phyloP scores from a whole-genome alignment of 2,113 vertebrate genomes.

The Pampusana beccarii region DNA sequence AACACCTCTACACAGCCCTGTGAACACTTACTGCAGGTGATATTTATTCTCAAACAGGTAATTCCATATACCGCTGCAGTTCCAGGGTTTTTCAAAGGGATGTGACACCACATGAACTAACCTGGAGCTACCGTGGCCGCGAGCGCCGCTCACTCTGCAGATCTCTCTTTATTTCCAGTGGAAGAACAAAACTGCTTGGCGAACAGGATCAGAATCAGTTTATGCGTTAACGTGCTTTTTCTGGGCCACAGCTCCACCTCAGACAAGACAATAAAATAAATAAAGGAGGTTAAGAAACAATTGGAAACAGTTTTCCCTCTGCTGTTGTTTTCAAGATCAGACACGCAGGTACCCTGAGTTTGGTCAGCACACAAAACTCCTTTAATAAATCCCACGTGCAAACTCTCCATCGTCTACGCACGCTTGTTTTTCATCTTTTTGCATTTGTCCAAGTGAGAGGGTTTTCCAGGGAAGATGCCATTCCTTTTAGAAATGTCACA shows the following conservation, averaged over 20 bases:
- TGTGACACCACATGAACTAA: neutral
- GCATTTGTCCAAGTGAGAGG: neutral
- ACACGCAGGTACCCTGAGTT: neutral
- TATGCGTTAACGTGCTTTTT: neutral
- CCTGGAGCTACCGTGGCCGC: neutral
- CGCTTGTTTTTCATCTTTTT: accelerated
- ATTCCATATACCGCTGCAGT: neutral
- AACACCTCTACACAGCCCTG: neutral
- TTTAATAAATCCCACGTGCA: neutral
- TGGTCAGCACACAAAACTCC: neutral
- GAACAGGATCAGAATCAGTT: neutral
- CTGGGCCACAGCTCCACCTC: neutral
- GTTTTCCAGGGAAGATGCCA: neutral
- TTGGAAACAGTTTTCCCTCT: neutral
- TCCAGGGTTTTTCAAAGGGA: neutral
- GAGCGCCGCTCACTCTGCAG: neutral
- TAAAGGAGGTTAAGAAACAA: neutral
- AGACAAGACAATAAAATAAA: neutral
- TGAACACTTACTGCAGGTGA: neutral
- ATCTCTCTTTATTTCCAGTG: neutral
- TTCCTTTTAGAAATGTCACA: neutral
- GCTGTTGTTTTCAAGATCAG: neutral
- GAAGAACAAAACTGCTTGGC: neutral
- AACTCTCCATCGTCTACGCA: neutral
- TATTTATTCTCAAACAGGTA: neutral